Base-by-base conservation (phyloP, 1,140 invertebrate species). In the Himalopsyche phryganea region DNA sequence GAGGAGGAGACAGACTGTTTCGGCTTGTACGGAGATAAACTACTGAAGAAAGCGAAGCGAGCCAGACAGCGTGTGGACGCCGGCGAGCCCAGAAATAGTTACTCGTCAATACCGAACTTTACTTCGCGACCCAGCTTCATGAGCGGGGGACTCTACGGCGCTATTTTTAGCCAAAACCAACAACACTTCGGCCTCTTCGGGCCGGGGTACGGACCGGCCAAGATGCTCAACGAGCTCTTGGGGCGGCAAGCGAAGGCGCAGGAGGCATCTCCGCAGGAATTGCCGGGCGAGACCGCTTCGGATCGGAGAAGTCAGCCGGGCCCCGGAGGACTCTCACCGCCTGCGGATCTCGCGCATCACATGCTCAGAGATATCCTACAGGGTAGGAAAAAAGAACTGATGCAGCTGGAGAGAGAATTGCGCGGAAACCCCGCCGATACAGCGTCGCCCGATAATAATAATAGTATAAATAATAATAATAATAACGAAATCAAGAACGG, bases 11-110 rank as follows among this genome's bases (percentile, higher is more conserved):
- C 86, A 81, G 86, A 87, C 80, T 85, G 85, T 83, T 90, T 89
- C 85, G 88, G 87, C 83, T 87, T 90, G 86, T 91, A 88, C 83
- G 88, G 86, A 86, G 88, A 89, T 86, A 86, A 85, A 80, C 86
- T 91, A 79, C 82, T 90, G 82, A 90, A 91, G 84, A 93, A 92
- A 85, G 78, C 79, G 79, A 91, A 91, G 82, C 86, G 90, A 81
- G 89, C 88, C 80, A 87, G 91, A 86, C 90, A 93, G 84, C 87
- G 91, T 81, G 90, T 93, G 81, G 91, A 94, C 87, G 90, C 90
- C 81, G 90, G 90, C 71, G 90, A 93, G 83, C 91, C 91, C 75
- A 85, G 91, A 78, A 93, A 93, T 84, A 89, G 87, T 74, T 93
- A 93, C 81, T 90, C 89, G 66, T 89, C 88, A 74, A 91, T 91